Evolutionary conservation across 1,140 invertebrate genomes (phyloP).

Genomic region (Zaprionus nigranus): DNA sequence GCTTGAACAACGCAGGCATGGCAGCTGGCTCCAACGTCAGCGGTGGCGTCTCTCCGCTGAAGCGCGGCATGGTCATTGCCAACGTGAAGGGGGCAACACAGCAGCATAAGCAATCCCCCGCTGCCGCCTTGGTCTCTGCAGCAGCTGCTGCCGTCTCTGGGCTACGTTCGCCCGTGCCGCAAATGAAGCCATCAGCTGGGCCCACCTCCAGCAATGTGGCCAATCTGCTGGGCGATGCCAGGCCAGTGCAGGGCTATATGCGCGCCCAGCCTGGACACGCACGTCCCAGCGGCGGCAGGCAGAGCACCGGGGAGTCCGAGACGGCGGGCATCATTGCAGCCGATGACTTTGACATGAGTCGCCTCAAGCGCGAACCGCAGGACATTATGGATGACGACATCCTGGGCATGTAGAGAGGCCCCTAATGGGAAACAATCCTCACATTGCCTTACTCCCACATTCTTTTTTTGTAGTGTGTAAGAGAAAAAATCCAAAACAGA

Average conservation of each 20-base stretch:
- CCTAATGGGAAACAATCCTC: neutral
- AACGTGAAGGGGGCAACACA: constrained; percentile 38
- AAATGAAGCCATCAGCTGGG: neutral
- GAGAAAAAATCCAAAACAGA: neutral
- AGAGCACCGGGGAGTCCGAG: constrained; percentile 4
- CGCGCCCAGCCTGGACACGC: no score
- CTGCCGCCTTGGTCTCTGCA: neutral
- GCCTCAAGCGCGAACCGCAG: constrained; percentile 57
- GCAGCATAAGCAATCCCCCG: neutral
- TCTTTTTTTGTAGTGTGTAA: constrained; percentile 8
- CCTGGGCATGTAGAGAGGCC: constrained; percentile 50
- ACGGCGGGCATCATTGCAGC: constrained; percentile 64
- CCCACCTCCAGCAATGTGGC: constrained; percentile 15
- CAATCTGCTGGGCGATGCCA: constrained; percentile 21
- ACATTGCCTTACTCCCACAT: neutral
- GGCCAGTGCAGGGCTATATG: neutral
- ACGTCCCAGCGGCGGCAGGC: neutral
- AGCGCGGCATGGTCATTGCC: constrained; percentile 57
- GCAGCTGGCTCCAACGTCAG: no score
- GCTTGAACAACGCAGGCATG: neutral
- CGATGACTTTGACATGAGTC: constrained; percentile 52
- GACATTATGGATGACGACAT: constrained; percentile 52
- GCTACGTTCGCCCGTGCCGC: neutral
- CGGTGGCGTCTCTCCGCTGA: constrained; percentile 13
- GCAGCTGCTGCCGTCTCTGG: neutral